A percentile compares a stretch with the other conserved stretches of the same genome.
phyloP scores from a whole-genome alignment of 2,113 vertebrate species.

The Sceloporus tristichus region DNA sequence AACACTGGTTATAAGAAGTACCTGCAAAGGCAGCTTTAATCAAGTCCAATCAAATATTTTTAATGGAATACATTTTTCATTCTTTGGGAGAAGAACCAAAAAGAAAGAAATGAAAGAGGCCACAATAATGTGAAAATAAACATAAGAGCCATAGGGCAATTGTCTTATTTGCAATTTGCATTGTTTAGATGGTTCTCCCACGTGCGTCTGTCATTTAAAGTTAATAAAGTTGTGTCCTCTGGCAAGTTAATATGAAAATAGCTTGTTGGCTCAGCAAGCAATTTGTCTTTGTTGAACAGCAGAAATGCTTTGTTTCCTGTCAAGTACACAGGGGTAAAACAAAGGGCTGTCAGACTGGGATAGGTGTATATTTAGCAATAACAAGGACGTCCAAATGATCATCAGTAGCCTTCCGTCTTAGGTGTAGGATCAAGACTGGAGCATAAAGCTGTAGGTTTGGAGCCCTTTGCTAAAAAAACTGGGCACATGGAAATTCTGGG shows the following conservation, averaged over 20 bases:
- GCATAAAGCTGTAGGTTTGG: background rate
- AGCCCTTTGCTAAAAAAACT: background rate
- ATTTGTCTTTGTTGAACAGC: slow-evolving; percentile 62
- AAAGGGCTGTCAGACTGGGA: background rate
- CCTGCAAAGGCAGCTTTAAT: slow-evolving; percentile 29
- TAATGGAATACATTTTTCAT: slow-evolving; percentile 57
- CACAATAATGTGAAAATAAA: slow-evolving; percentile 48
- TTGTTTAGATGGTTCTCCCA: slow-evolving; percentile 38
- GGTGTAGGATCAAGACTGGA: background rate
- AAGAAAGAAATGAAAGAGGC: slow-evolving; percentile 40
- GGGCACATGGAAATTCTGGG: background rate
- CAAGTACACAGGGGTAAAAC: slow-evolving; percentile 59
- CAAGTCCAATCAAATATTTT: background rate
- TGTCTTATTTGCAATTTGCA: slow-evolving; percentile 37
- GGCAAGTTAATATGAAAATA: slow-evolving; percentile 66
- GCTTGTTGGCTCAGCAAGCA: slow-evolving; percentile 64
- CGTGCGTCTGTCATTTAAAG: slow-evolving; percentile 68
- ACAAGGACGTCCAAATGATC: background rate
- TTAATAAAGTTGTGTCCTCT: slow-evolving; percentile 53
- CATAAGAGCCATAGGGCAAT: slow-evolving; percentile 63
- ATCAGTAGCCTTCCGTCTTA: background rate
- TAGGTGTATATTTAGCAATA: background rate
- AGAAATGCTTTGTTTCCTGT: slow-evolving; percentile 61
- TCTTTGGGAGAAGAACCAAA: slow-evolving; percentile 50
- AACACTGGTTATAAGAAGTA: background rate